Evolutionary conservation across 2,113 vertebrate genomes (phyloP).

Genomic region (Gulo gulo): DNA sequence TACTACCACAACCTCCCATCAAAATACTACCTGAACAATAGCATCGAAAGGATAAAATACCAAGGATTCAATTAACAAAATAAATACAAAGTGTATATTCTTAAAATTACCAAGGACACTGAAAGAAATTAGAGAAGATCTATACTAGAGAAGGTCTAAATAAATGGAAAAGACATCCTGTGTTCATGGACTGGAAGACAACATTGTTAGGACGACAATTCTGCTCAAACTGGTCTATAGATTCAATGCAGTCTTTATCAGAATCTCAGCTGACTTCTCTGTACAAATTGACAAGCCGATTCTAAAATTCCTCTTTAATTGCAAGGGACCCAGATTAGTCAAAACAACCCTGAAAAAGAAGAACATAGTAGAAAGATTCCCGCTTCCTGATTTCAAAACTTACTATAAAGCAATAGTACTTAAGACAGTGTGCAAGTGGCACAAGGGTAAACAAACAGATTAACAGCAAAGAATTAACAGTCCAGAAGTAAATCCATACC

Average conservation of each 20-base stretch:
- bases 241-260: neutral
- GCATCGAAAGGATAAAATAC: neutral
- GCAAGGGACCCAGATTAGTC: neutral
- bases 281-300: neutral
- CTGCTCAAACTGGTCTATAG: neutral
- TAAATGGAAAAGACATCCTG: neutral
- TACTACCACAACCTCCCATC: neutral
- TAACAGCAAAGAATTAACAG: neutral
- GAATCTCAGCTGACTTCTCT: neutral
- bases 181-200: neutral
- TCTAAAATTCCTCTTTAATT: neutral
- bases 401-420: neutral
- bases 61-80: neutral
- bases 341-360: slow-evolving; percentile 15
- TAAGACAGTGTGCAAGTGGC: neutral
- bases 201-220: neutral
- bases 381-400: neutral
- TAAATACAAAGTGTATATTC: neutral
- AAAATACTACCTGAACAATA: neutral
- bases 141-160: neutral
- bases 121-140: neutral
- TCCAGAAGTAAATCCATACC: neutral
- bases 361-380: neutral
- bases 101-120: neutral
- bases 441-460: neutral